Evolutionary conservation across 1,140 invertebrate genomes (phyloP).

Genomic region (Aethina tumida): DNA sequence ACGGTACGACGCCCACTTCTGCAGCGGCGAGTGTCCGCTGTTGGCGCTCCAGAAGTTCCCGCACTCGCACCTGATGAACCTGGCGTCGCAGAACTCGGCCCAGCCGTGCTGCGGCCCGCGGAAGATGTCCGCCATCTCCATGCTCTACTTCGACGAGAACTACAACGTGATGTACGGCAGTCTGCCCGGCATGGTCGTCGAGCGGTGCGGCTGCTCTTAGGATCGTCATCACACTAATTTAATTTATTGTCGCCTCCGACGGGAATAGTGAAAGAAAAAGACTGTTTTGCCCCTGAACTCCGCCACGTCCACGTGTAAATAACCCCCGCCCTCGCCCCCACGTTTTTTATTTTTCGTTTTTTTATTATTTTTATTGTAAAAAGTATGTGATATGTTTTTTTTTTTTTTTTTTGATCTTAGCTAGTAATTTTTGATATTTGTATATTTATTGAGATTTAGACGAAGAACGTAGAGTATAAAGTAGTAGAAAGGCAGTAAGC

Average conservation of each 20-base stretch:
- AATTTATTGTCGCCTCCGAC: slow-evolving; percentile 7
- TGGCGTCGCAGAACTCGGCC: slow-evolving; percentile 54
- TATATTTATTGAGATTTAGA: too few relatives aligned
- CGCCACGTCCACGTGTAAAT: too few relatives aligned
- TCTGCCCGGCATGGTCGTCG: slow-evolving; percentile 87
- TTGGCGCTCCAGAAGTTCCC: slow-evolving; percentile 82
- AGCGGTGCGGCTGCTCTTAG: slow-evolving; percentile 87
- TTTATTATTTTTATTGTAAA: too few relatives aligned
- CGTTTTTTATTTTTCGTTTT: too few relatives aligned
- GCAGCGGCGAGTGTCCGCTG: slow-evolving; percentile 88
- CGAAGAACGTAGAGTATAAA: too few relatives aligned
- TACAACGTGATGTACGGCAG: slow-evolving; percentile 80
- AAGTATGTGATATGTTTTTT: too few relatives aligned
- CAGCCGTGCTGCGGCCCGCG: slow-evolving; percentile 85
- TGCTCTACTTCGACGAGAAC: slow-evolving; percentile 87
- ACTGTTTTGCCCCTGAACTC: too few relatives aligned
- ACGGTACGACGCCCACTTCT: slow-evolving; percentile 93
- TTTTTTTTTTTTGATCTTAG: too few relatives aligned
- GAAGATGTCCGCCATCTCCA: slow-evolving; percentile 79
- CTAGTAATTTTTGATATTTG: too few relatives aligned
- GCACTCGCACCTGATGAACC: slow-evolving; percentile 86
- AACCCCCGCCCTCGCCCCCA: too few relatives aligned
- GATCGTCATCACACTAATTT: too few relatives aligned
- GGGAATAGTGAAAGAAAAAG: not conserved
- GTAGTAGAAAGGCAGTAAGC: too few relatives aligned